These are phyloP conservation scores for Nematostella vectensis DNA, from an alignment of 92 coral and sea anemone genomes.

Conservation along the genomic window DNA sequence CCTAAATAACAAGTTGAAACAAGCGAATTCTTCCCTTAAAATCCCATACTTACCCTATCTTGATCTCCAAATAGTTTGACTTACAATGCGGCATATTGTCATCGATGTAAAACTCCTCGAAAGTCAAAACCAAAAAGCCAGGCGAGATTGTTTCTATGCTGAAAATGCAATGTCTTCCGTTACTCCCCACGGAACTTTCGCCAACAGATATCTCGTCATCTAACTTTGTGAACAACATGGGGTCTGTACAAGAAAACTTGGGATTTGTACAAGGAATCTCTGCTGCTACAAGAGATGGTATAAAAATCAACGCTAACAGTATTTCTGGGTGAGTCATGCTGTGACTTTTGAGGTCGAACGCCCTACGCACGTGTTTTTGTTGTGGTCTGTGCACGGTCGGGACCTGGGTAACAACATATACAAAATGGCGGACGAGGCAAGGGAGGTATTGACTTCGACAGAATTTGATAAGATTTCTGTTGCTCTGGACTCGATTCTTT, in stretches of 20 bases:
- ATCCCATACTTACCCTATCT: slow-evolving; percentile 11
- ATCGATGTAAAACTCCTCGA: background rate
- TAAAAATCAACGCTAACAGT: background rate
- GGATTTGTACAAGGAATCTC: background rate
- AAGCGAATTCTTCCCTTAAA: too few relatives aligned
- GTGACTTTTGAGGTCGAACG: background rate
- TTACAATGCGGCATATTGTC: slow-evolving; percentile 3
- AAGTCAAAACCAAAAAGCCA: background rate
- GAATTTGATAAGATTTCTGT: slow-evolving; percentile 22
- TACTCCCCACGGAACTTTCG: background rate
- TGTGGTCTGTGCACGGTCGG: background rate
- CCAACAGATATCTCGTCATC: background rate
- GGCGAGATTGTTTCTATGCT: background rate
- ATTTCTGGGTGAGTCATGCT: background rate
- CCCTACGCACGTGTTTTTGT: background rate
- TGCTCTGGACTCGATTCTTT: slow-evolving; percentile 38
- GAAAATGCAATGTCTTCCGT: background rate
- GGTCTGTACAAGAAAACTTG: background rate
- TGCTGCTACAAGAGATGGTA: background rate
- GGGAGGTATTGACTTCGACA: background rate
- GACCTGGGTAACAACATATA: background rate
- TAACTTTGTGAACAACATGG: background rate
- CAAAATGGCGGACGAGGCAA: slow-evolving; percentile 39
- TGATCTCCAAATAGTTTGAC: slow-evolving; percentile 13
- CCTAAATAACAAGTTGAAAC: too few relatives aligned